Evolutionary conservation across 2,888 invertebrate genomes (phyloP).

Genomic region (Beris chalybata): DNA sequence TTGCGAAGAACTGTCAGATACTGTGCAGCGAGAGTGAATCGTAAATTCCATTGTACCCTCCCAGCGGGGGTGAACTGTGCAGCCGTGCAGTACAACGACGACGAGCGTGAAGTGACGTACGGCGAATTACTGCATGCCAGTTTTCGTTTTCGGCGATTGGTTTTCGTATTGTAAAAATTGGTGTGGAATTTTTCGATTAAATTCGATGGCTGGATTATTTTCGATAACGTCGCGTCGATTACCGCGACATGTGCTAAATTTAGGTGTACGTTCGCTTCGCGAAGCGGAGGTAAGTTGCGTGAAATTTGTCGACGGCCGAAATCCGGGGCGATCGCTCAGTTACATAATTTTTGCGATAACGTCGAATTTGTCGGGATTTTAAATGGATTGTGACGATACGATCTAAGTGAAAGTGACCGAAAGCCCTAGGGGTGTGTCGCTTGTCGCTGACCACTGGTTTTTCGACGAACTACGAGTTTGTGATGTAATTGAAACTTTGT

Average conservation of each 20-base stretch:
- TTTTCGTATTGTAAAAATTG: slow-evolving; percentile 14
- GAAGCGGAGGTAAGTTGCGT: slow-evolving; percentile 47
- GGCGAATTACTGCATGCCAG: slow-evolving; percentile 27
- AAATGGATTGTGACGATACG: background rate
- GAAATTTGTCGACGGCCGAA: background rate
- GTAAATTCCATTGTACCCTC: no score
- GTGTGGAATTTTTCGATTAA: slow-evolving; percentile 11
- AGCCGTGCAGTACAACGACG: no score
- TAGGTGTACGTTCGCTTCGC: slow-evolving; percentile 46
- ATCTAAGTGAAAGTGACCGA: background rate
- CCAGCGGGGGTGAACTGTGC: no score
- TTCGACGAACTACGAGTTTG: background rate
- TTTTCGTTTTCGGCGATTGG: slow-evolving; percentile 20
- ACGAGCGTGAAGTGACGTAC: slow-evolving; percentile 20
- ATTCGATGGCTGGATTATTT: slow-evolving; percentile 58
- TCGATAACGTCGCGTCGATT: slow-evolving; percentile 57
- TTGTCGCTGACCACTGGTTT: background rate
- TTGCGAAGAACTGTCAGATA: no score
- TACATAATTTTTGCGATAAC: slow-evolving; percentile 29
- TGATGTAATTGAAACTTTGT: background rate
- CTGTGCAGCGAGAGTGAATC: no score
- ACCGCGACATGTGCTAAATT: slow-evolving; percentile 53
- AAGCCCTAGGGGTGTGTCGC: no score
- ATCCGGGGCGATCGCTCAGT: slow-evolving; percentile 9
- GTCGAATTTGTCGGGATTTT: slow-evolving; percentile 1